Evolutionary conservation across 1,140 invertebrate genomes (phyloP).

Genomic region (Trichonephila inaurata): DNA sequence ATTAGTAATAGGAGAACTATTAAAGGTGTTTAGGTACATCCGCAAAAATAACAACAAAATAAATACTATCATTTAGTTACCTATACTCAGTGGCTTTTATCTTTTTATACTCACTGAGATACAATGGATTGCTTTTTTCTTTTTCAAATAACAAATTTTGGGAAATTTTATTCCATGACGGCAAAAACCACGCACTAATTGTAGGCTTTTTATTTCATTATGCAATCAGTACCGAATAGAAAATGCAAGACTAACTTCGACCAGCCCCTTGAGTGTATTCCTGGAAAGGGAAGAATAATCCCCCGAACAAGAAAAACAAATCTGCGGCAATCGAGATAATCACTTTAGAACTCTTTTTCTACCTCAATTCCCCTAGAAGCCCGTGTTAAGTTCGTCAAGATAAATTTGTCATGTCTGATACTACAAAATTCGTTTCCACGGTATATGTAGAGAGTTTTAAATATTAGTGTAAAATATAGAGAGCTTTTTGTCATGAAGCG

Average conservation of each 20-base stretch:
- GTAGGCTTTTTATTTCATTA: background rate
- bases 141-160: too few species aligned
- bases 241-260: background rate
- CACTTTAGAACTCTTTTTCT: background rate
- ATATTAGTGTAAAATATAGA: background rate
- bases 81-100: background rate
- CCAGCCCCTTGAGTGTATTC: background rate
- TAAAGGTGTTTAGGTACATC: too few species aligned
- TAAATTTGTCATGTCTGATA: constrained; percentile 1
- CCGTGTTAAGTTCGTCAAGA: background rate
- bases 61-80: background rate
- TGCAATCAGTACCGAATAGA: background rate
- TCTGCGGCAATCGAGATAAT: background rate
- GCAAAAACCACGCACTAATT: background rate
- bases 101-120: background rate
- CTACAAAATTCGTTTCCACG: background rate
- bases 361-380: background rate
- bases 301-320: background rate
- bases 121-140: background rate
- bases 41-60: background rate
- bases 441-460: background rate
- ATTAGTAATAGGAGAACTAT: too few species aligned
- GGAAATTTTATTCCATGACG: background rate
- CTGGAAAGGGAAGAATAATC: background rate
- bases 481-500: too few species aligned